A percentile compares a stretch with the other conserved stretches of the same genome.
Evolutionary conservation across 2,113 vertebrate species (phyloP).

Genomic region (Fulmarus glacialis): DNA sequence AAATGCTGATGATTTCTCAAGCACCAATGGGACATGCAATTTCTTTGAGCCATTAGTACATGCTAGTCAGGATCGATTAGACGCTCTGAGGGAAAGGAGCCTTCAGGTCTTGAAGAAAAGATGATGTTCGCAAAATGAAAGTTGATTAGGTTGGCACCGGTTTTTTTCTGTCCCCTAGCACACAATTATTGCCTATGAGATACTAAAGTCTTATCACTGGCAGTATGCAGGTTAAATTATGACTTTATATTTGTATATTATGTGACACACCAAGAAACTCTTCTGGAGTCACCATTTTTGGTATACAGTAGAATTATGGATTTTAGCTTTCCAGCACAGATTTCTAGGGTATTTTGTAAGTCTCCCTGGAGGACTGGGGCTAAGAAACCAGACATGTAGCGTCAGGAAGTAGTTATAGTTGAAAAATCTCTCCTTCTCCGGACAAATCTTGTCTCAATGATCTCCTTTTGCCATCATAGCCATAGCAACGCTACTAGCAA

Average conservation of each 20-base stretch:
- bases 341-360: conserved; percentile 37
- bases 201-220: not conserved
- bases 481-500: conserved; percentile 4
- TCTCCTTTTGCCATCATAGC: conserved; percentile 50
- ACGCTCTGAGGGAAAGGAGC: not conserved
- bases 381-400: conserved; percentile 3
- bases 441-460: conserved; percentile 28
- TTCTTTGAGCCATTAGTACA: not conserved
- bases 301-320: not conserved
- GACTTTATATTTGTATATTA: not conserved
- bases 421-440: conserved; percentile 20
- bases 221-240: not conserved
- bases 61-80: not conserved
- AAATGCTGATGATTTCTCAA: not conserved
- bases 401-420: conserved; percentile 40
- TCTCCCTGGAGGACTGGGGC: not conserved
- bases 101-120: not conserved
- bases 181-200: not conserved
- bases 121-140: not conserved
- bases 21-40: not conserved
- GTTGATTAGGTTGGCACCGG: not conserved
- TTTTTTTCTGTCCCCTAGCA: not conserved
- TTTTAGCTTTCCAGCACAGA: not conserved
- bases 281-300: not conserved
- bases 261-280: not conserved